Percentiles rank a stretch among this genome's conserved stretches.
Conservation (phyloP, 2,113 vertebrate species). For the Asarcornis scutulata region DNA sequence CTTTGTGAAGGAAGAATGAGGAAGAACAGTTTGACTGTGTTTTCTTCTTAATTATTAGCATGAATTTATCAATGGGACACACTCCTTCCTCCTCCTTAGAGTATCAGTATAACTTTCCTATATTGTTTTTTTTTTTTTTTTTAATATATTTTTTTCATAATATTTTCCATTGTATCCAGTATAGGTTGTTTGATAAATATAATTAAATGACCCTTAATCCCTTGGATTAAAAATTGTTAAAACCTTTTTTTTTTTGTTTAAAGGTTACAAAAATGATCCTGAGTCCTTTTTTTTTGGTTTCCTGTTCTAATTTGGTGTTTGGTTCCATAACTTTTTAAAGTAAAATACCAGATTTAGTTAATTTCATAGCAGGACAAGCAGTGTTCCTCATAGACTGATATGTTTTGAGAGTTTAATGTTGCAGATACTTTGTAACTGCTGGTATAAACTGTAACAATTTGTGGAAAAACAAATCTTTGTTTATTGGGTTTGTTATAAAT, state of each 20-base stretch:
- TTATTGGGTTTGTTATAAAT: neutral
- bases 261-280: neutral
- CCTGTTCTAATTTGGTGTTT: neutral
- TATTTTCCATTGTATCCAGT: neutral
- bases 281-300: neutral
- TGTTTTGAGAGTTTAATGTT: neutral
- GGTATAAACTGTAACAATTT: neutral
- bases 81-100: neutral
- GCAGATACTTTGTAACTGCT: neutral
- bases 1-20: neutral
- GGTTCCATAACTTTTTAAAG: neutral
- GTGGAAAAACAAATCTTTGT: fast-evolving
- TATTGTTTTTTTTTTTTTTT: neutral
- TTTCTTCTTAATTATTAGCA: neutral
- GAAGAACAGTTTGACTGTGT: neutral
- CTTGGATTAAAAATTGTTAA: neutral
- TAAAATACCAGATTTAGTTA: neutral
- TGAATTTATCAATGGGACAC: neutral
- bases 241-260: neutral
- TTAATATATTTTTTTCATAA: no score
- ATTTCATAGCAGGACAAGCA: neutral
- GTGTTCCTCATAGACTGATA: neutral
- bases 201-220: neutral
- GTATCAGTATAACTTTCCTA: neutral
- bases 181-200: neutral